phyloP scores from a whole-genome alignment of 1,140 invertebrate species.

The Sitodiplosis mosellana region DNA sequence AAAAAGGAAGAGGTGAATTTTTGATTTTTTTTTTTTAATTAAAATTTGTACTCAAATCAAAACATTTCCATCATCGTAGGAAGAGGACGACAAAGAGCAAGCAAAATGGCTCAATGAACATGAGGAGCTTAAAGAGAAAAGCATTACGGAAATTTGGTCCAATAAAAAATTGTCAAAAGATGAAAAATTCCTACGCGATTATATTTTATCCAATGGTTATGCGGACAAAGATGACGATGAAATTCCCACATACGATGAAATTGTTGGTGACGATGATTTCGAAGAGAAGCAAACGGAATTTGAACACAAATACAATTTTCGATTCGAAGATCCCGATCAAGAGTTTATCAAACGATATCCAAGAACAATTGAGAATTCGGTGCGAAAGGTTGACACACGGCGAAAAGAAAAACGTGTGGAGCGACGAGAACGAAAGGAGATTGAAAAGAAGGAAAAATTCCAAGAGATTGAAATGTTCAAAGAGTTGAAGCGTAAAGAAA shows the following conservation, averaged over 20 bases:
- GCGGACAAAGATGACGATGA: conserved; percentile 33
- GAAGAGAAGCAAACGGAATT: conserved; percentile 73
- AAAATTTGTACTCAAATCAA: not conserved
- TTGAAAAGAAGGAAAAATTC: conserved; percentile 64
- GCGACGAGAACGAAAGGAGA: conserved; percentile 54
- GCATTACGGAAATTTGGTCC: conserved; percentile 59
- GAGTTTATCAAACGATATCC: conserved; percentile 88
- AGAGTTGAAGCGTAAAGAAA: conserved; percentile 75
- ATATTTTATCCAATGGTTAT: conserved; percentile 70
- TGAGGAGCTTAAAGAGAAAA: conserved; percentile 38
- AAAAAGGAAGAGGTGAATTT: conserved; percentile 33
- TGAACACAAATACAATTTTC: conserved; percentile 89
- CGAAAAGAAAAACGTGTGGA: conserved; percentile 60
- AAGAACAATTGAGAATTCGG: conserved; percentile 63
- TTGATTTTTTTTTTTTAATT: conserved; percentile 1
- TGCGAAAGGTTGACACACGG: conserved; percentile 61
- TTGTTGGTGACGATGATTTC: conserved; percentile 44
- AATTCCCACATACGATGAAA: conserved; percentile 48
- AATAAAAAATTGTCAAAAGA: conserved; percentile 58
- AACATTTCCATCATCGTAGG: conserved; percentile 11
- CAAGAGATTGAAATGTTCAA: conserved; percentile 77
- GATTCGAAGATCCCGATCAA: conserved; percentile 89
- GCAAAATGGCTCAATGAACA: conserved; percentile 62
- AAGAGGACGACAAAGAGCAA: conserved; percentile 43
- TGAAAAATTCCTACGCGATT: conserved; percentile 84